Percentiles rank a stretch among this genome's conserved stretches.
phyloP scores from a whole-genome alignment of 2,888 invertebrate genomes.

The Vandiemenella viatica region DNA sequence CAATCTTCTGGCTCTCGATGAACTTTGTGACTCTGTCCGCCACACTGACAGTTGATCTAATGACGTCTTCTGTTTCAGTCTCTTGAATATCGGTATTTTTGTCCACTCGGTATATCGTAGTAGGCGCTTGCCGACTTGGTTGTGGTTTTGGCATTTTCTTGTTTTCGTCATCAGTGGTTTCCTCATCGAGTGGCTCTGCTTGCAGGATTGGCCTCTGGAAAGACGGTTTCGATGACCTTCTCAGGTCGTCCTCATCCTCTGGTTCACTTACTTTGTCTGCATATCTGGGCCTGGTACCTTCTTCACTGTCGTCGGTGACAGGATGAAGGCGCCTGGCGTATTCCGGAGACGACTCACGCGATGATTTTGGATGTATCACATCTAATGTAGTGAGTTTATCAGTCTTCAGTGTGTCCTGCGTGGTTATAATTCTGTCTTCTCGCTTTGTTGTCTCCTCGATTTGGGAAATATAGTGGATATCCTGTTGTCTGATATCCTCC shows the following conservation, averaged over 20 bases:
- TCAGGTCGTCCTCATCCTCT: slow-evolving; percentile 38
- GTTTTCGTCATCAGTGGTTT: slow-evolving; percentile 1
- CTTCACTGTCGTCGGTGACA: slow-evolving; percentile 34
- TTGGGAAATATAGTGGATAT: slow-evolving; percentile 16
- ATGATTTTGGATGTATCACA: slow-evolving; percentile 39
- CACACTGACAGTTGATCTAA: slow-evolving; percentile 29
- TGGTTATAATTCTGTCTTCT: slow-evolving; percentile 9
- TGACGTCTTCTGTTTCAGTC: slow-evolving; percentile 12
- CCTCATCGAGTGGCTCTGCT: slow-evolving; percentile 13
- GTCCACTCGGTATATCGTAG: slow-evolving; percentile 6
- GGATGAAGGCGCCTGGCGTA: slow-evolving; percentile 48
- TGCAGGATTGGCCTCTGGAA: slow-evolving; percentile 13
- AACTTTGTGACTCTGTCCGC: slow-evolving; percentile 41
- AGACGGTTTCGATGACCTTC: background rate
- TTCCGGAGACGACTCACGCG: slow-evolving; percentile 59
- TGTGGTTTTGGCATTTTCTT: background rate
- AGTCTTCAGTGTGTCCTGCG: slow-evolving; percentile 5
- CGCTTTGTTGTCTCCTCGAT: slow-evolving; percentile 8
- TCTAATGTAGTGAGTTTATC: background rate
- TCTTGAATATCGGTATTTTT: slow-evolving; percentile 21
- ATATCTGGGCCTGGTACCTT: slow-evolving; percentile 44
- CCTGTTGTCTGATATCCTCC: slow-evolving; percentile 15
- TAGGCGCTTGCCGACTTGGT: background rate
- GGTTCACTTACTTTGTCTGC: slow-evolving; percentile 63
- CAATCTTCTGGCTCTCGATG: slow-evolving; percentile 24